Evolutionary conservation across 2,797 vertebrate species (phyloP).

Genomic region (Chaunax sp.): DNA sequence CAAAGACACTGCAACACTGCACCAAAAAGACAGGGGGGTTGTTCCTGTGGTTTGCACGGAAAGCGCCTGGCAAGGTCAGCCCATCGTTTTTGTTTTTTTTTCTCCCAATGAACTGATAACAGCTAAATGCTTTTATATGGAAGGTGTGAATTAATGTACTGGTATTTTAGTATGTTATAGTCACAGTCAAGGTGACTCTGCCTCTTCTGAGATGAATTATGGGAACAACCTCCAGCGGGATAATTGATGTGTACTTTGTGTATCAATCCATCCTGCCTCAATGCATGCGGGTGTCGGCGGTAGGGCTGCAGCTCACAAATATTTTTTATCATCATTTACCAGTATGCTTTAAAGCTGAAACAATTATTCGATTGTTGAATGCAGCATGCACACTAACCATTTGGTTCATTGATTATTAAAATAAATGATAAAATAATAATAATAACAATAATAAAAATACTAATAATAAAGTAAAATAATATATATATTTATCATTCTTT

Average conservation of each 20-base stretch:
- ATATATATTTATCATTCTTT: too few relatives aligned
- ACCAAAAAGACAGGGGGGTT: constrained; percentile 10
- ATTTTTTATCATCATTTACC: background rate
- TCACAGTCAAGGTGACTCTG: constrained; percentile 77
- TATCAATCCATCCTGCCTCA: constrained; percentile 14
- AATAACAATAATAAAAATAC: too few relatives aligned
- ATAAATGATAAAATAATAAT: too few relatives aligned
- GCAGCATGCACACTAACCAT: too few relatives aligned
- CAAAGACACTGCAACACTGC: constrained; percentile 26
- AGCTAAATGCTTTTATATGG: constrained; percentile 63
- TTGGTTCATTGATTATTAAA: too few relatives aligned
- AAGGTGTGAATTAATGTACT: constrained; percentile 69
- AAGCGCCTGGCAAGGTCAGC: constrained; percentile 64
- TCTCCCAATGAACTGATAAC: constrained; percentile 61
- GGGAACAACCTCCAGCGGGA: constrained; percentile 38
- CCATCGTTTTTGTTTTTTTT: constrained; percentile 20
- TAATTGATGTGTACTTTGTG: constrained; percentile 55
- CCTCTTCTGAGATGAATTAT: constrained; percentile 55
- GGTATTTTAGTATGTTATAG: constrained; percentile 64
- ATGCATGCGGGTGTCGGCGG: constrained; percentile 5
- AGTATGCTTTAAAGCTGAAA: background rate
- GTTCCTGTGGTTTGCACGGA: constrained; percentile 37
- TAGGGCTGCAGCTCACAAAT: background rate
- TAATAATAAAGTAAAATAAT: too few relatives aligned
- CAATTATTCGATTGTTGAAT: background rate